phyloP scores from a whole-genome alignment of 2,888 invertebrate species.

The Lasioglossum figueresi region DNA sequence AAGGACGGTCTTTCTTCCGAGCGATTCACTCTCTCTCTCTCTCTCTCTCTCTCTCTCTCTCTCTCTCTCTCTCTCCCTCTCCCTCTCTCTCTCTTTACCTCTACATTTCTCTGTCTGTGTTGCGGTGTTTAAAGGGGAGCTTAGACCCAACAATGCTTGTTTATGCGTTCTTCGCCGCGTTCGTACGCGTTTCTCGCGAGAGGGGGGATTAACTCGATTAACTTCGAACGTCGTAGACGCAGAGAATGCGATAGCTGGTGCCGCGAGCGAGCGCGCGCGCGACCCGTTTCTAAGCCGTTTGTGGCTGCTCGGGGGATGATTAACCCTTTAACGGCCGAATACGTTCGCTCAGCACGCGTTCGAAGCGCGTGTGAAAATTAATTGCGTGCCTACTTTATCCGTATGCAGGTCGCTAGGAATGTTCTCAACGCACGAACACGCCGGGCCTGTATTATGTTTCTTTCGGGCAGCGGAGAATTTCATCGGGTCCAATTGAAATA shows the following conservation, averaged over 20 bases:
- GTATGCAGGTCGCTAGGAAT: neutral
- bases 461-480: neutral
- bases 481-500: slow-evolving; percentile 9
- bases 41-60: neutral
- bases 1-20: slow-evolving; percentile 4
- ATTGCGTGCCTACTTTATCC: slow-evolving; percentile 2
- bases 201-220: neutral
- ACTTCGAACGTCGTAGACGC: slow-evolving; percentile 13
- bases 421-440: slow-evolving; percentile 1
- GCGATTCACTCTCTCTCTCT: neutral
- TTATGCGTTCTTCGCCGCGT: slow-evolving; percentile 5
- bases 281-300: neutral
- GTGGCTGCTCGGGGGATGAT: neutral
- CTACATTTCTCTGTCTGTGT: neutral
- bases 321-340: slow-evolving; percentile 4
- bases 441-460: neutral
- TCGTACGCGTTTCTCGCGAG: neutral
- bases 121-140: slow-evolving; percentile 20
- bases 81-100: no score
- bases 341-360: neutral
- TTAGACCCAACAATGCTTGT: slow-evolving; percentile 24
- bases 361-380: neutral
- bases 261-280: neutral
- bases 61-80: neutral
- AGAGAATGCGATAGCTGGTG: slow-evolving; percentile 5